Evolutionary conservation across 2,797 vertebrate genomes (phyloP).

Genomic region (Vireo griseus): DNA sequence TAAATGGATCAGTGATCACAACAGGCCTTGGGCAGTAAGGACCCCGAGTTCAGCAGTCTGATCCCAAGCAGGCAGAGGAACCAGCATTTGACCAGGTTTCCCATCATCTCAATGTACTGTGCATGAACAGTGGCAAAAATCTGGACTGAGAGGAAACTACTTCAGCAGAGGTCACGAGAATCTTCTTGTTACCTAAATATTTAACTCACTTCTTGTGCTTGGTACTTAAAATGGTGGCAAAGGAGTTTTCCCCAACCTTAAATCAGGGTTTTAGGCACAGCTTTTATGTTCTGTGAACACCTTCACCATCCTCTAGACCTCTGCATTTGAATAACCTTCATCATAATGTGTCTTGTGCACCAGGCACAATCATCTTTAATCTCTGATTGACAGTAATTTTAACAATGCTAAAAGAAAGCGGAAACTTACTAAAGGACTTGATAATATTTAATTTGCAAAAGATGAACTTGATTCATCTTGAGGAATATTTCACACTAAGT

Average conservation of each 20-base stretch:
- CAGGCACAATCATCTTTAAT: background rate
- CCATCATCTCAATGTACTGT: background rate
- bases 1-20: background rate
- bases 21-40: background rate
- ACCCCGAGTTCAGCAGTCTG: background rate
- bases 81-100: background rate
- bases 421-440: background rate
- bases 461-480: background rate
- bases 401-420: background rate
- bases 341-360: background rate
- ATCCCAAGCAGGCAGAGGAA: background rate
- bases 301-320: accelerated
- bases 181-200: background rate
- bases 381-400: background rate
- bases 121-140: background rate
- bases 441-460: background rate
- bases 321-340: background rate
- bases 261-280: background rate
- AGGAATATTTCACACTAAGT: background rate
- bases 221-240: background rate
- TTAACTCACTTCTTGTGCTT: background rate
- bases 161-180: background rate
- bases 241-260: background rate
- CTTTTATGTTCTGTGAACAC: background rate
- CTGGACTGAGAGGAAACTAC: background rate